Evolutionary conservation across 2,797 vertebrate species (phyloP).

Genomic region (Corythornis leucogaster): DNA sequence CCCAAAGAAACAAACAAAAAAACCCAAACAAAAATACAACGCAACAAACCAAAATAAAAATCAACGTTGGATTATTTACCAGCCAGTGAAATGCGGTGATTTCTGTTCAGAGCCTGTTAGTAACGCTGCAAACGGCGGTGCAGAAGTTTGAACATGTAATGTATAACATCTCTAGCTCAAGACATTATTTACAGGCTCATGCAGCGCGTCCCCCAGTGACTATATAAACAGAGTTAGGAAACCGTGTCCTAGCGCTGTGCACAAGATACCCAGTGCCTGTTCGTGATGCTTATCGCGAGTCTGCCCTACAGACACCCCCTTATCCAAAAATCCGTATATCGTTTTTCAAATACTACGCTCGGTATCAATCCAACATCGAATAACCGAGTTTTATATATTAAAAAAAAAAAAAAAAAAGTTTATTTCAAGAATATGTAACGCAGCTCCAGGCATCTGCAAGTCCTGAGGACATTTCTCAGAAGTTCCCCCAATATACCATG

Average conservation of each 20-base stretch:
- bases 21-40: no score
- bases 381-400: accelerated
- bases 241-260: not conserved
- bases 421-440: not conserved
- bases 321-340: accelerated
- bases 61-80: not conserved
- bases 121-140: not conserved
- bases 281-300: not conserved
- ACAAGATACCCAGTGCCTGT: not conserved
- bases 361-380: not conserved
- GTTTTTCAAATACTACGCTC: not conserved
- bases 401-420: not conserved
- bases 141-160: not conserved
- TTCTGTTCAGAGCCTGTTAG: not conserved
- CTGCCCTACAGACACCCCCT: not conserved
- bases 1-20: no score
- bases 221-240: accelerated
- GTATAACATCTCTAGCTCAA: not conserved
- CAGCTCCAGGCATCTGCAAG: not conserved
- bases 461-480: not conserved
- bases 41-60: not conserved
- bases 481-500: accelerated
- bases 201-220: not conserved
- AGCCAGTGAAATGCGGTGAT: not conserved
- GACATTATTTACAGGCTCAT: accelerated